These are phyloP conservation scores for Notoglanidium macrostoma DNA, from an alignment of 2,797 vertebrate species.

Conservation along the genomic window DNA sequence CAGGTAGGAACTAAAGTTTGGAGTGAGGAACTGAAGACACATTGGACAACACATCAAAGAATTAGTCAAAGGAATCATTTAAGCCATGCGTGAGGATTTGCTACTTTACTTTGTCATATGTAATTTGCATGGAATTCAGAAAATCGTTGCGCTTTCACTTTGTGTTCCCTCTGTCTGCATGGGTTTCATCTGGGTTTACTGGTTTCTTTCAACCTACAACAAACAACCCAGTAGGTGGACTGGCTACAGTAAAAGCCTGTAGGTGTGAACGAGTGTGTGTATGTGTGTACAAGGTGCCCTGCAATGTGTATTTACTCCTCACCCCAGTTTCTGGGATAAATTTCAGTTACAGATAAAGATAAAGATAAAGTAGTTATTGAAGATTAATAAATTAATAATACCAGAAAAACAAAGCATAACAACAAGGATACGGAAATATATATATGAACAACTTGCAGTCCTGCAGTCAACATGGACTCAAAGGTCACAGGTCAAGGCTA, in stretches of 20 bases:
- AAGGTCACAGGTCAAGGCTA: background rate
- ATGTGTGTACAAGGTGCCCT: background rate
- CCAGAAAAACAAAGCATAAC: background rate
- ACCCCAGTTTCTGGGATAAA: background rate
- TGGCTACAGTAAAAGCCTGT: background rate
- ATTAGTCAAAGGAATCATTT: background rate
- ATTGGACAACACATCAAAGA: background rate
- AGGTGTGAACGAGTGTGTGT: background rate
- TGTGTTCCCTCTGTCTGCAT: background rate
- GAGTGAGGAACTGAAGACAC: background rate
- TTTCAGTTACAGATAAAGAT: background rate
- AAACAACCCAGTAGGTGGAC: background rate
- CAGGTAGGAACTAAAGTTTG: background rate
- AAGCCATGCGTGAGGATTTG: background rate
- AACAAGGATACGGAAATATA: background rate
- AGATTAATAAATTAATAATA: background rate
- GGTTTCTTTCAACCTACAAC: background rate
- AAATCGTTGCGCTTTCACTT: background rate
- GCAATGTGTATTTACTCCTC: background rate
- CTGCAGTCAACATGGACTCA: background rate
- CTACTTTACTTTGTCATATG: background rate
- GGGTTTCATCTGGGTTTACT: background rate
- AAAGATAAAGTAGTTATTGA: background rate
- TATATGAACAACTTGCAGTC: background rate
- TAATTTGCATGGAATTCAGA: background rate